Evolutionary conservation across 1,140 invertebrate species (phyloP), one percentile per base, ranked within the genome.

Genomic region (Oedothorax gibbosus): DNA sequence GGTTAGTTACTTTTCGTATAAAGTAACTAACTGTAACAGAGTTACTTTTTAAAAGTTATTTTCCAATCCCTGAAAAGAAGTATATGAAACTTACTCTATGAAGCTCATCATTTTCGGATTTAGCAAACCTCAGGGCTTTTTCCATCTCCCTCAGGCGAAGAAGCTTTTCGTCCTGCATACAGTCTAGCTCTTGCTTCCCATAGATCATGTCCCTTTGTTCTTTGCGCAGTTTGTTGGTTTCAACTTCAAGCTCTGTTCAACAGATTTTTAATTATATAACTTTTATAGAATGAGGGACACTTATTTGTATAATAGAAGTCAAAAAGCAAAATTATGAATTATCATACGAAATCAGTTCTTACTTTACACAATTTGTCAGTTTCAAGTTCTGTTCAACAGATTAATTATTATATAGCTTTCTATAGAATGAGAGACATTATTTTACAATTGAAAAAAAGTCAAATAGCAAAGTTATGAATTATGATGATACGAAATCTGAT

Each of bases 201-300:
- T 73, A 76, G 35, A 82, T 9, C 53, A 87, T 87, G 51, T 87
- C 84, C 14, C 80, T 57, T 15, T 73, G 71, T 75, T 88, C 85
- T 83, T 91, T 78, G 18, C 69, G 53, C 86, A 94, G 90, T 80
- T 92, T 93, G 87, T 93, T 93, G 77, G 96, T 89, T 89, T 96
- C 94, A 72, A 93, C 92, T 89, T 96, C 94, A 77, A 96, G 88
- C 89, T 95, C 94, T 91, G 87, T 87, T 88, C 86, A 71, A 88
- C 15, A 71, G 7, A 71, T 18, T 35, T 35, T n/a, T n/a, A n/a
- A 66, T 60, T 60, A 66, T 18, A 66, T 18, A 66, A 5, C n/a
- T 21, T 11, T 3, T 14, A 66, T 3, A 20, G 18, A n/a, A n/a
- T n/a, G n/a, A n/a, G n/a, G n/a, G n/a, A 66, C n/a, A 66, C 65